phyloP scores from a whole-genome alignment of 2,888 invertebrate genomes.

The Chalcosyrphus nemorum region DNA sequence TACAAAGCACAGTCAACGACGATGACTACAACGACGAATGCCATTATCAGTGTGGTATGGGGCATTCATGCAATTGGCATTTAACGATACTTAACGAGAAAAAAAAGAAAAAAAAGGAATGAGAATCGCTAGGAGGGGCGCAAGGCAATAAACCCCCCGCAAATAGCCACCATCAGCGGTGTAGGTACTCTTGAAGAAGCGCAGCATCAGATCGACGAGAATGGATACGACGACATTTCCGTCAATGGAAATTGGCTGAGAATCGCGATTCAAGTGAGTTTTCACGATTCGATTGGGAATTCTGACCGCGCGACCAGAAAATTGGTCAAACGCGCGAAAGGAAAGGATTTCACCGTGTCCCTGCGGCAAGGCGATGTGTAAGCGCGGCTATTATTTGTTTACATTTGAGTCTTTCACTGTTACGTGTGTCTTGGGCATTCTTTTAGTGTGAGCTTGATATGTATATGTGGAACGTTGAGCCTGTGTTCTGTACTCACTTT shows the following conservation, averaged over 20 bases:
- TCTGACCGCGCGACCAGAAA: slow-evolving; percentile 33
- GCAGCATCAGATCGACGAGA: neutral
- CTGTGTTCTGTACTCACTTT: too few species aligned
- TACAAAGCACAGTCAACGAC: slow-evolving; percentile 34
- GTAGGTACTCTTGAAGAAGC: neutral
- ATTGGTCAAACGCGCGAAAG: slow-evolving; percentile 50
- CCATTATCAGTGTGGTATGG: slow-evolving; percentile 27
- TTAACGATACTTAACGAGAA: slow-evolving; percentile 68
- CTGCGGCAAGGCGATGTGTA: slow-evolving; percentile 60
- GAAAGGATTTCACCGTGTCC: slow-evolving; percentile 8
- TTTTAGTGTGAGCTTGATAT: neutral
- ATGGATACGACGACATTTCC: slow-evolving; percentile 61
- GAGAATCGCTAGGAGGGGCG: neutral
- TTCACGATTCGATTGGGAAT: slow-evolving; percentile 63
- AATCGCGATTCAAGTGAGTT: slow-evolving; percentile 62
- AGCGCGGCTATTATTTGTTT: slow-evolving; percentile 46
- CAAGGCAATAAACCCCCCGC: slow-evolving; percentile 1
- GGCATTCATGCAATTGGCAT: slow-evolving; percentile 68
- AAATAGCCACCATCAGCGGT: neutral
- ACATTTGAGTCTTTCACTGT: slow-evolving; percentile 32
- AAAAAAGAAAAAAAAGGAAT: neutral
- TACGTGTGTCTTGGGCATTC: neutral
- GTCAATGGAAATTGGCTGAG: slow-evolving; percentile 73
- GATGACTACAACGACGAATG: slow-evolving; percentile 7
- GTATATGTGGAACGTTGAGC: too few species aligned